A percentile compares a stretch with the other conserved stretches of the same genome.
Conservation (phyloP, 2,888 invertebrate genomes). For the Phlogophora meticulosa region DNA sequence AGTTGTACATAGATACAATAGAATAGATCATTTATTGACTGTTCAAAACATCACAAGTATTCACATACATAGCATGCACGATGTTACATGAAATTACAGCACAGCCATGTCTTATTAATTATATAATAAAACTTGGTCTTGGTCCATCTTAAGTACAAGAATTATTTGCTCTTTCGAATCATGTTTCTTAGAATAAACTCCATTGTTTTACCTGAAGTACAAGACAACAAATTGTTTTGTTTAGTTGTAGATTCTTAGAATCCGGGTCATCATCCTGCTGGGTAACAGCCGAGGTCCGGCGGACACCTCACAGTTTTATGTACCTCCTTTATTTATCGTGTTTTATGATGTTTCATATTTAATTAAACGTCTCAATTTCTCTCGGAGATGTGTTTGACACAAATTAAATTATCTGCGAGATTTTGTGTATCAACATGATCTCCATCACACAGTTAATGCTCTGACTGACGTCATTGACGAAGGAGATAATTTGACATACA, state of each 20-base stretch:
- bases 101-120: too few relatives aligned
- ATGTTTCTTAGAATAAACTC: too few relatives aligned
- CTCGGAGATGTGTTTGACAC: constrained; percentile 2
- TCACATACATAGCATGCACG: too few relatives aligned
- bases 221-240: neutral
- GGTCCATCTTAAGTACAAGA: too few relatives aligned
- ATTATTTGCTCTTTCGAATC: too few relatives aligned
- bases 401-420: constrained; percentile 27
- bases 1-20: too few relatives aligned
- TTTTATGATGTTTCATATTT: constrained; percentile 3
- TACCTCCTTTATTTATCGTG: constrained; percentile 14
- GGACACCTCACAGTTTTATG: neutral
- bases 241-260: neutral
- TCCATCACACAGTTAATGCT: constrained; percentile 3
- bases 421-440: constrained; percentile 1
- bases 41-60: too few relatives aligned
- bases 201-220: neutral
- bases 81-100: too few relatives aligned
- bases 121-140: too few relatives aligned
- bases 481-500: constrained; percentile 1
- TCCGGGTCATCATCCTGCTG: neutral
- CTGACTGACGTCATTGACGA: constrained; percentile 16
- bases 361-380: constrained; percentile 18
- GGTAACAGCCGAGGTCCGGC: neutral
- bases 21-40: too few relatives aligned